Base-by-base conservation (phyloP, 2,797 vertebrate species). In the Lutjanus campechanus region DNA sequence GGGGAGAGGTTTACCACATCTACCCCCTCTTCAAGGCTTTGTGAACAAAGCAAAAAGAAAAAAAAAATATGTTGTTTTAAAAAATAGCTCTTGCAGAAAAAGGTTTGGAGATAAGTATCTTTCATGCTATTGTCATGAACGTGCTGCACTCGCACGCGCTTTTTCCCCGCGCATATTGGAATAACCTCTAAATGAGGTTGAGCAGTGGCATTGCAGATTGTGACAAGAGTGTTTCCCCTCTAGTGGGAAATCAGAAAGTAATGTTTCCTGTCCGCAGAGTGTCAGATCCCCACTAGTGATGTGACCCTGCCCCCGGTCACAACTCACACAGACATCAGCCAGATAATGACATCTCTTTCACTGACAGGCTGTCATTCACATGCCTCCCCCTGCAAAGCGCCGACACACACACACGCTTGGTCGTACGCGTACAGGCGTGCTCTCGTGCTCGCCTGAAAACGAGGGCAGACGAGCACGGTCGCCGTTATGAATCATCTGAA, bases 341-440 rank as follows among this genome's bases (percentile, higher is more conserved):
- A 68, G 84, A 92, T 94, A 91, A 93, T 92, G 90, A 93, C 91
- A 86, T 93, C 86, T 90, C 90, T 88, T 89, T 86, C 86, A 79
- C 90, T 90, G 94, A 94, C 90, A 85, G 91, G 64, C 88, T 92
- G 92, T 90, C 94, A 88, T 77, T 93, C 92, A 90, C 92, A 63
- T 74, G 85, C 72, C 59, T 69, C 29, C 29, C 29, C 29, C 69
- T 65, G 76, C 86, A 49, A 36, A 62, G 82, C 50, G 12, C 55
- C 13, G 12, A 43, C 71, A 63, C 77, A 67, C 65, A 81, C 83
- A 60, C 65, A 81, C 83, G 58, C 72, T 44, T 7, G 43, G 49
- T 53, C 5, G 51, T 50, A 67, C 8, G 29, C 47, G 56, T 13
- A 65, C 64, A 79, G 69, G 29, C 68, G 20, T 29, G 64, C 68